A percentile compares a stretch with the other conserved stretches of the same genome.
phyloP scores from a whole-genome alignment of 64 coral and sea anemone species.

The Montipora cactus region DNA sequence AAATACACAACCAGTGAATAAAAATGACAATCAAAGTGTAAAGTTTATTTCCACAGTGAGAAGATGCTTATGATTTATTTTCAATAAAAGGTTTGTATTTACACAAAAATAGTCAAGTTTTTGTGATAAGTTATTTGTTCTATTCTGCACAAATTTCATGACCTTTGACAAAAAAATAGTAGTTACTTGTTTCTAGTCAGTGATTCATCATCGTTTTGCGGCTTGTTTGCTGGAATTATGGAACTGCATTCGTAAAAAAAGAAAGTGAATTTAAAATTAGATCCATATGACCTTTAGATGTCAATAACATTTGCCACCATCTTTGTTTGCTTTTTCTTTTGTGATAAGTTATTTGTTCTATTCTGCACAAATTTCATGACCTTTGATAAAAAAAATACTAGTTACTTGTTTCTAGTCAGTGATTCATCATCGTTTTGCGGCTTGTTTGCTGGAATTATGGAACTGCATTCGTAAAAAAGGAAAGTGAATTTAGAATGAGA shows the following conservation, averaged over 20 bases:
- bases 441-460: conserved; percentile 52
- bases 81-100: conserved; percentile 59
- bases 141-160: conserved; percentile 60
- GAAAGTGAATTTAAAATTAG: too few relatives aligned
- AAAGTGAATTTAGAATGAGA: too few relatives aligned
- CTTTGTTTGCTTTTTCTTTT: conserved; percentile 54
- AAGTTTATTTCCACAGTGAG: conserved; percentile 54
- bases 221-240: conserved; percentile 52
- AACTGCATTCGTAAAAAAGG: conserved; percentile 16
- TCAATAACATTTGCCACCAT: conserved; percentile 34
- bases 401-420: conserved; percentile 8
- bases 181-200: conserved; percentile 9
- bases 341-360: conserved; percentile 24
- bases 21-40: conserved; percentile 66
- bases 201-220: conserved; percentile 1
- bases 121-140: conserved; percentile 21
- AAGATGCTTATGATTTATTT: conserved; percentile 59
- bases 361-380: conserved; percentile 58
- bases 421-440: conserved; percentile 6
- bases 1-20: conserved; percentile 60
- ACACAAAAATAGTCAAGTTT: conserved; percentile 57
- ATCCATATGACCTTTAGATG: neutral
- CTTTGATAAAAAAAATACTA: conserved; percentile 63
- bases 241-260: conserved; percentile 25
- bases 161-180: conserved; percentile 59